Base-by-base conservation (phyloP, 1,140 invertebrate genomes). In the Philotrypesis tridentata region DNA sequence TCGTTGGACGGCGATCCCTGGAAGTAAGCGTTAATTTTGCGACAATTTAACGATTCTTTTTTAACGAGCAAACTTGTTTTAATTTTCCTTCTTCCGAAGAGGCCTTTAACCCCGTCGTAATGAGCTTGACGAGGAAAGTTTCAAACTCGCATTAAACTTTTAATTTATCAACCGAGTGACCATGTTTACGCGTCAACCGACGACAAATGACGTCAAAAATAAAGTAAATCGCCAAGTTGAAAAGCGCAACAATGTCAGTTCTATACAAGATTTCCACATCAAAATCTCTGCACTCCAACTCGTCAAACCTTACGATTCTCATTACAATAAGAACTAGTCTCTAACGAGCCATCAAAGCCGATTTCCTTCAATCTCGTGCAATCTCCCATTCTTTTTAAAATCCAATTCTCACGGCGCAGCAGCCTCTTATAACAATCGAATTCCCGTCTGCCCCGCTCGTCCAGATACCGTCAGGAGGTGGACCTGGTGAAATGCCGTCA, bases 1-100 rank as follows among this genome's bases (percentile, higher is more conserved):
- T 92, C 90, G 17, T 81, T 92, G 43, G 90, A 89, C 70, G 90
- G 90, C n/a, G 90, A 92, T 89, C 91, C 91, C 84, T 91, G 91
- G 88, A 87, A 89, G 88, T 91, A 87, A 84, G 86, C 85, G 11
- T 75, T 75, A 23, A n/a, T 27, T 9, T 63, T 55, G 37, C 14
- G 17, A 73, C 31, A 63, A 61, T 72, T 43, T 31, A 27, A 43
- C 11, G 5, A 7, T 23, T 31, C 7, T 1, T 79, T n/a, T 74
- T 48, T 74, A 74, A 63, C 29, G n/a, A 74, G 37, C 31, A 48
- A 74, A 65, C 7, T 71, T 80, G 60, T 17, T 74, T 65, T 40
- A 27, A 60, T 60, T 71, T 73, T 60, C 17, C 23, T 74, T 65
- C 12, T 60, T 71, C n/a, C 2, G 1, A 73, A 73, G n/a, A 27